A percentile compares a stretch with the other conserved stretches of the same genome.
Conservation (phyloP, 2,888 invertebrate species). For the Leucoma salicis region DNA sequence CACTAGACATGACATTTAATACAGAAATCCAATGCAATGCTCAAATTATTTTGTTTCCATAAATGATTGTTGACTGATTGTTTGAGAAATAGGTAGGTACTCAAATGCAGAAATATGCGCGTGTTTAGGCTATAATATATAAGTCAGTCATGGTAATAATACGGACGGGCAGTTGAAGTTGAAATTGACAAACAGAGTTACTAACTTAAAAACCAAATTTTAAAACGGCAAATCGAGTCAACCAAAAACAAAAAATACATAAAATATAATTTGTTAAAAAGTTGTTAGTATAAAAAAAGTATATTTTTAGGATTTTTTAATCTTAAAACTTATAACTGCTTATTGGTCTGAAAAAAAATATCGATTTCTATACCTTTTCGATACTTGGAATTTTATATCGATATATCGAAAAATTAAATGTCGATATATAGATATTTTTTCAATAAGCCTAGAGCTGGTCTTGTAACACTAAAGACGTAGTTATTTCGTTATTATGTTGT, state of each 20-base stretch:
- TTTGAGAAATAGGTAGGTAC: background rate
- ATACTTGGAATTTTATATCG: slow-evolving; percentile 4
- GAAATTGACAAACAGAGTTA: background rate
- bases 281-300: background rate
- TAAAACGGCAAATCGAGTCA: too few relatives aligned
- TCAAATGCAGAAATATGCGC: background rate
- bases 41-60: background rate
- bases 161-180: too few relatives aligned
- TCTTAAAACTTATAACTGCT: background rate
- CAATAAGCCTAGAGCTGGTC: too few relatives aligned
- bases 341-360: too few relatives aligned
- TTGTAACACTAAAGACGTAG: too few relatives aligned
- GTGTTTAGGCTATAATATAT: background rate
- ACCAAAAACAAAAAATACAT: too few relatives aligned
- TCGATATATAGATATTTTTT: too few relatives aligned
- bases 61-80: too few relatives aligned
- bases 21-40: background rate
- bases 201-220: too few relatives aligned
- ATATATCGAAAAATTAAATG: background rate
- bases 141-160: background rate
- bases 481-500: too few relatives aligned
- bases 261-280: background rate
- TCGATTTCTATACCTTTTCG: background rate
- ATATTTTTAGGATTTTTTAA: background rate
- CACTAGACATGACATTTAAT: slow-evolving; percentile 1